Percentiles rank a stretch among this genome's conserved stretches.
Conservation (phyloP, 2,888 invertebrate species). For the Antitype chi region DNA sequence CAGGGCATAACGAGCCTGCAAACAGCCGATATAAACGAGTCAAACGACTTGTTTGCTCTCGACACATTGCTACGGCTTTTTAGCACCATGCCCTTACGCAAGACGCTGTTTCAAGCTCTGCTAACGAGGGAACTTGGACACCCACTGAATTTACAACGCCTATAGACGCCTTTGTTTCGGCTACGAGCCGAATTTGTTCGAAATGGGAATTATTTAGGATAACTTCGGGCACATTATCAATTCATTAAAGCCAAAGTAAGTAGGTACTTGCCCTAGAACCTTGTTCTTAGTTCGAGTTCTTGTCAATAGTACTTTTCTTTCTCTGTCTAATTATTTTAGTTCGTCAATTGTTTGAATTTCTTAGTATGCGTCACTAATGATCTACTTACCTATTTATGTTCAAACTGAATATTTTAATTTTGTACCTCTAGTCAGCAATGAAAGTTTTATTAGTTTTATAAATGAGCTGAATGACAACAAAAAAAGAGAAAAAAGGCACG, state of each 20-base stretch:
- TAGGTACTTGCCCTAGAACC: conserved; percentile 2
- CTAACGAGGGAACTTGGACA: conserved; percentile 68
- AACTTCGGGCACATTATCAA: conserved; percentile 9
- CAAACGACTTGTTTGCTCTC: conserved; percentile 78
- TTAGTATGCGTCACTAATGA: neutral
- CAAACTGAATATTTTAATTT: neutral
- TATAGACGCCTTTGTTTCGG: conserved; percentile 28
- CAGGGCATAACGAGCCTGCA: conserved; percentile 74
- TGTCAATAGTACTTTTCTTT: neutral
- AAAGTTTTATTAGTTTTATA: neutral
- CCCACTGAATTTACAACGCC: conserved; percentile 42
- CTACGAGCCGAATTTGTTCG: conserved; percentile 17
- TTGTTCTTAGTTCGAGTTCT: neutral
- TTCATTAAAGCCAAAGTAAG: conserved; percentile 7
- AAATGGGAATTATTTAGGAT: conserved; percentile 9
- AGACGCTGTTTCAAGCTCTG: conserved; percentile 48
- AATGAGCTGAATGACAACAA: neutral
- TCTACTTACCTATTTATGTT: neutral
- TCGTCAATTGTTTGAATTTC: neutral
- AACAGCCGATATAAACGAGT: conserved; percentile 76
- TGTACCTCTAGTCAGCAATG: neutral
- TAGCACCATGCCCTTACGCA: conserved; percentile 54
- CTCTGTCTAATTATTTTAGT: neutral
- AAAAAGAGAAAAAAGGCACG: neutral
- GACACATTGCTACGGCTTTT: conserved; percentile 67